phyloP scores from a whole-genome alignment of 2,113 vertebrate genomes.

The Epinephelus lanceolatus region DNA sequence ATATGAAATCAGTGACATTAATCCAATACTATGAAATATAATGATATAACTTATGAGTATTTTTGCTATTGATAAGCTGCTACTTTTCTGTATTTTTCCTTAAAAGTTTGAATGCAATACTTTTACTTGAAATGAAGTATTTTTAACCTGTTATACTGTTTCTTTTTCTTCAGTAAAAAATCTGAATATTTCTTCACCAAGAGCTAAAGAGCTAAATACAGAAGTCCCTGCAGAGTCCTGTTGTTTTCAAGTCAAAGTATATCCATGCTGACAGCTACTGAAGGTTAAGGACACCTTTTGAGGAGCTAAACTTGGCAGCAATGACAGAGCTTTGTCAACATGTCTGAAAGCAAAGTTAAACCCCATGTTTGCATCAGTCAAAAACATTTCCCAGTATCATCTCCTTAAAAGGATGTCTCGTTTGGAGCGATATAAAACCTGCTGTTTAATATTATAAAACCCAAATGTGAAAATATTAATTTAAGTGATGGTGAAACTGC shows the following conservation, averaged over 20 bases:
- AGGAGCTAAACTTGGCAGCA: conserved; percentile 32
- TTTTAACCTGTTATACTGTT: not conserved
- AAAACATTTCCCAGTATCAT: conserved; percentile 4
- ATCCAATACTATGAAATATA: not conserved
- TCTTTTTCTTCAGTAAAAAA: not conserved
- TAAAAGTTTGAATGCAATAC: not conserved
- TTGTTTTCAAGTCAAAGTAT: not conserved
- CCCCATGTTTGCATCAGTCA: not conserved
- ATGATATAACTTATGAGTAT: not conserved
- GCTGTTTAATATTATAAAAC: not conserved
- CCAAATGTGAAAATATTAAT: not conserved
- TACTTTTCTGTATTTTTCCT: not conserved
- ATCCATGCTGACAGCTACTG: not conserved
- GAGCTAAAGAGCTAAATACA: not conserved
- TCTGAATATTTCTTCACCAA: not conserved
- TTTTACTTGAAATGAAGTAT: not conserved
- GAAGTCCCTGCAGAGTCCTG: not conserved
- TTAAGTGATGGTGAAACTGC: not conserved
- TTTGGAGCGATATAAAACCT: not conserved
- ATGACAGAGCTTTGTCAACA: not conserved
- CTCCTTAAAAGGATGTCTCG: not conserved
- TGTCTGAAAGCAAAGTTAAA: not conserved
- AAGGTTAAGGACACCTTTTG: not conserved
- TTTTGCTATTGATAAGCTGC: not conserved
- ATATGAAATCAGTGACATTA: not conserved